These are phyloP conservation scores for Hyalella azteca DNA, from an alignment of 2,888 invertebrate genomes.

Conservation along the genomic window DNA sequence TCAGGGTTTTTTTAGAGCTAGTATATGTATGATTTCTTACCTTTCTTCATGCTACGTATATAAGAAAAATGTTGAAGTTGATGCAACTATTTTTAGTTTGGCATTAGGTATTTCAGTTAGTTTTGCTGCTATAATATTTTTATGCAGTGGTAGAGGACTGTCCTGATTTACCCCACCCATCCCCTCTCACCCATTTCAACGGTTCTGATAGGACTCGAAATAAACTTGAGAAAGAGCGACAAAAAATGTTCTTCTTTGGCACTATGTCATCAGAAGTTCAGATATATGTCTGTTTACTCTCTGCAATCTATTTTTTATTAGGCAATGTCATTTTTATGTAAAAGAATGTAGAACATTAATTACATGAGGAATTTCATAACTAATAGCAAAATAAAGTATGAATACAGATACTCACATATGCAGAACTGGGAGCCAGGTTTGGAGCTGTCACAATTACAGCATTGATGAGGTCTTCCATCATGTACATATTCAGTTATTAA, in stretches of 20 bases:
- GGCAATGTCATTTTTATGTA: neutral
- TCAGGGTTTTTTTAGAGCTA: too few species aligned
- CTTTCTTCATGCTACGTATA: too few species aligned
- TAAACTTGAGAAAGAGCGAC: neutral
- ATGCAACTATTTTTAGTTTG: too few species aligned
- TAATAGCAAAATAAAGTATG: neutral
- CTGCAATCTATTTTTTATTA: neutral
- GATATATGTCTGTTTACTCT: neutral
- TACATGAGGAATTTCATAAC: neutral
- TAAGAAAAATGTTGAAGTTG: too few species aligned
- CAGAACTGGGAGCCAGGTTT: slow-evolving; percentile 14
- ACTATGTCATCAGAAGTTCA: neutral
- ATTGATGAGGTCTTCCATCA: slow-evolving; percentile 2
- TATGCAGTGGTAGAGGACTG: too few species aligned
- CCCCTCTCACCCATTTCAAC: too few species aligned
- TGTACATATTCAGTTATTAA: too few species aligned
- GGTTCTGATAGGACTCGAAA: too few species aligned
- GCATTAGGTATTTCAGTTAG: too few species aligned
- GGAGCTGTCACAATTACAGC: neutral
- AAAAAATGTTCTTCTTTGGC: neutral
- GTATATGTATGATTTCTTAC: too few species aligned
- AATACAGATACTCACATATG: neutral
- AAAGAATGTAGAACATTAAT: neutral
- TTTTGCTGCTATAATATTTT: too few species aligned
- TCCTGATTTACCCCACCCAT: too few species aligned